Base-by-base conservation (phyloP, 2,888 invertebrate species). In the Catocala fraxini region DNA sequence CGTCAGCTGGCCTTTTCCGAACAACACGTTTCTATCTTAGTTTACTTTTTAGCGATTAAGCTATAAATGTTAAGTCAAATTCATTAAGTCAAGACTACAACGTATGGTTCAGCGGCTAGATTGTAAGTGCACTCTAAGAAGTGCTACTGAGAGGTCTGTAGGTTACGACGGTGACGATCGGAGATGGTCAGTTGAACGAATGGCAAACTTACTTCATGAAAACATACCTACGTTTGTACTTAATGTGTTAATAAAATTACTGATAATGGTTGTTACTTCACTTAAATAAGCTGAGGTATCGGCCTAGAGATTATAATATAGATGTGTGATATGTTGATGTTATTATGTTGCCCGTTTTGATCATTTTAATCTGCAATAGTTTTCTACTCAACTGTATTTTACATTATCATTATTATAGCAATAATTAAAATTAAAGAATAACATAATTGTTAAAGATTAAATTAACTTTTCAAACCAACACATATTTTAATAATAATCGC, bases 201-300 rank as follows among this genome's bases (percentile, higher is more conserved):
- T 67, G 68, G 67, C 67, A 77, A 75, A 69, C 66, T 69, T 69
- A 59, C 56, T 1, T 25, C 25, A 47, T 81, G 74, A 80, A 78
- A 77, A 72, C 75, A 3, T 79, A n/a, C n/a, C n/a, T n/a, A 71
- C 75, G 79, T 72, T 74, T 85, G 81, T 85, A 81, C 70, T 77
- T 80, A 80, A 66, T 84, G 74, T 89, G 85, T 90, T 90, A 77
- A 89, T 89, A 89, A 84, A 87, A 83, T 85, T 84, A 83, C 66
- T 82, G 80, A 78, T 77, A 81, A 81, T 81, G 66, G 65, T 66
- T 46, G 65, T 69, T 71, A 55, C 66, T 71, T 68, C 35, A 59
- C 56, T 57, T 59, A 39, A 12, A 68, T 25, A 61, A 15, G 56
- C 53, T 55, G 54, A 46, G 48, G 46, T 12, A 51, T 53, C 51